Evolutionary conservation across 1,140 invertebrate species (phyloP), one percentile per base, ranked within the genome.

Genomic region (Sinella curviseta): DNA sequence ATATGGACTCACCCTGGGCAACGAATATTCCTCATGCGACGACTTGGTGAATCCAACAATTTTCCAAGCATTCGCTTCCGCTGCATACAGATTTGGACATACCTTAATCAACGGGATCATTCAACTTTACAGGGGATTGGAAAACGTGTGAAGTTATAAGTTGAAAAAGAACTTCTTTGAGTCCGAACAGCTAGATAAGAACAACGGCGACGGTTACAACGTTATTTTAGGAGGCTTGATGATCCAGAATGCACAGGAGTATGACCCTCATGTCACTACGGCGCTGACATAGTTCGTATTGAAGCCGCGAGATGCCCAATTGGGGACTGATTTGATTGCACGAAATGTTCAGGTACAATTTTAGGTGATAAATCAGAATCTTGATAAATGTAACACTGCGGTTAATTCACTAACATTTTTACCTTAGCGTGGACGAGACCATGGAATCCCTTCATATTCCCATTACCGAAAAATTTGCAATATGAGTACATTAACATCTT

Each of bases 301-400:
- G 80, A 88, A 90, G 80, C 86, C 88, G 74, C 88, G 85, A 81
- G 85, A 84, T 81, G 87, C 78, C 82, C 87, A 87, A 1, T 88
- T 88, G 76, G 95, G 95, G 0, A 91, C 96, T 89, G 95, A 97
- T 87, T 88, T 99, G 60, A 95, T 95, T 0, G 92, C 95, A 0
- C 89, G 97, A 26, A 97, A 97, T 85, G 92, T 97, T 28, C 95
- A 96, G 85, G n/a, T n/a, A n/a, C n/a, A n/a, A 48, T 48, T 48
- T 48, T 8, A 8, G 4, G 39, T 48, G 39, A 8, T 8, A 48
- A 48, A 8, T n/a, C 39, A 17, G 39, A 4, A 48, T 4, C 39
- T 48, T 4, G 4, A 48, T 17, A 48, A 17, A 48, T 17, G 24
- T 17, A 60, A 17, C 24, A 26, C n/a, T n/a, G n/a, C n/a, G n/a